phyloP scores from a whole-genome alignment of 2,113 vertebrate species.

The Neopipo cinnamomea region DNA sequence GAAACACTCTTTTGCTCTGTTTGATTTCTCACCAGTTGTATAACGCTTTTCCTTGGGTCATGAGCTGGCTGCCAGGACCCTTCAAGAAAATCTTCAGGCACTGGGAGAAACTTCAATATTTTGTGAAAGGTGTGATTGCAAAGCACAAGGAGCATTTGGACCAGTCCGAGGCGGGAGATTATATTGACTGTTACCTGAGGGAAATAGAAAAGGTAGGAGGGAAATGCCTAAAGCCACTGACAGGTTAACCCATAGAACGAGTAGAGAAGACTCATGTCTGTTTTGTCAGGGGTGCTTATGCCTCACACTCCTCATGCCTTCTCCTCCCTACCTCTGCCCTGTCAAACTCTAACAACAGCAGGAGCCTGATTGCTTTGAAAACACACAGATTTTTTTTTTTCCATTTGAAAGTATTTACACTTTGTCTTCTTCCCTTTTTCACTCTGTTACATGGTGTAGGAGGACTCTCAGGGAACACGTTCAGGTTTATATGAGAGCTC shows the following conservation, averaged over 20 bases:
- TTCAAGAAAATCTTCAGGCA: conserved; percentile 71
- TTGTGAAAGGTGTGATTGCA: conserved; percentile 59
- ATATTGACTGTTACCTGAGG: conserved; percentile 81
- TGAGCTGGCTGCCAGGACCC: conserved; percentile 80
- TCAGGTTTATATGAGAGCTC: not conserved
- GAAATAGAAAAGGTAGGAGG: conserved; percentile 80
- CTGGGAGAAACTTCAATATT: conserved; percentile 57
- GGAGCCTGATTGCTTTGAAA: not conserved
- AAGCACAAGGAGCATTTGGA: conserved; percentile 77
- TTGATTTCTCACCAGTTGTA: conserved; percentile 72
- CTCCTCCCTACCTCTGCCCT: not conserved
- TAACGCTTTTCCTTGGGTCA: conserved; percentile 73
- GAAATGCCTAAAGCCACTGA: not conserved
- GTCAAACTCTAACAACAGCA: not conserved
- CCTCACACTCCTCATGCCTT: fast-evolving
- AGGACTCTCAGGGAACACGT: not conserved
- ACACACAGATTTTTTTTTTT: not conserved
- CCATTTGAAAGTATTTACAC: conserved; percentile 29
- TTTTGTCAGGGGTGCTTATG: not conserved
- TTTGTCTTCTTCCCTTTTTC: conserved; percentile 8
- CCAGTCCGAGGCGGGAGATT: conserved; percentile 75
- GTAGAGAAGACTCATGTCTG: not conserved
- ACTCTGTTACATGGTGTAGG: not conserved
- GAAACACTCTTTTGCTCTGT: not conserved
- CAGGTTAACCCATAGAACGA: not conserved